phyloP scores from a whole-genome alignment of 2,888 invertebrate genomes.

The Heliconius erato region DNA sequence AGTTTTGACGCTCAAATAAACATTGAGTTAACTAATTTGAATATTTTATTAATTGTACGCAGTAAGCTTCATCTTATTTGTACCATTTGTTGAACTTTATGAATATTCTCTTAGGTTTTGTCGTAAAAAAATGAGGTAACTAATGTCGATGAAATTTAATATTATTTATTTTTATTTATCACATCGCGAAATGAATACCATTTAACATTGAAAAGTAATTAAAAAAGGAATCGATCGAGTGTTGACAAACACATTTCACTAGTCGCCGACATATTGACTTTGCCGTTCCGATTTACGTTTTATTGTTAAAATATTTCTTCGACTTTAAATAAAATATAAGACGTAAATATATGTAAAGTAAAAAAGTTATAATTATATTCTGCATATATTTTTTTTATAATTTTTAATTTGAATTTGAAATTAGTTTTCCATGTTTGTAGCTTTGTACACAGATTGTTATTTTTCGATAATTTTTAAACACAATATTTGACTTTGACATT shows the following conservation, averaged over 20 bases:
- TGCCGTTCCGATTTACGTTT: conserved; percentile 52
- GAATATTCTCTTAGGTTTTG: conserved; percentile 19
- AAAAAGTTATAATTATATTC: not conserved
- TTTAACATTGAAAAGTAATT: conserved; percentile 53
- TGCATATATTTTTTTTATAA: not conserved
- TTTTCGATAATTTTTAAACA: not conserved
- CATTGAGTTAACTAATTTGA: conserved; percentile 20
- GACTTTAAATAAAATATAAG: not conserved
- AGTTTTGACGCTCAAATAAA: conserved; percentile 12
- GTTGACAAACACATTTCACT: conserved; percentile 78
- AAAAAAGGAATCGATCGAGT: conserved; percentile 70
- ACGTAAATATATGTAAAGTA: too few species aligned
- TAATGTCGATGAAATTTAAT: conserved; percentile 15
- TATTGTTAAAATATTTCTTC: conserved; percentile 6
- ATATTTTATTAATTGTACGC: conserved; percentile 44
- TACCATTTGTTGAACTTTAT: conserved; percentile 38
- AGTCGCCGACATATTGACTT: conserved; percentile 55
- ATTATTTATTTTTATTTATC: conserved; percentile 47
- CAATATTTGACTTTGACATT: conserved; percentile 2
- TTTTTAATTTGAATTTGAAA: not conserved
- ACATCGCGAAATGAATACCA: conserved; percentile 36
- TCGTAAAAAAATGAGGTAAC: conserved; percentile 21
- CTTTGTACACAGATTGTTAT: not conserved
- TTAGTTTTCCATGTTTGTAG: not conserved
- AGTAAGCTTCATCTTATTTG: conserved; percentile 41